Conservation (phyloP, 2,113 vertebrate species). For the Smithornis capensis region DNA sequence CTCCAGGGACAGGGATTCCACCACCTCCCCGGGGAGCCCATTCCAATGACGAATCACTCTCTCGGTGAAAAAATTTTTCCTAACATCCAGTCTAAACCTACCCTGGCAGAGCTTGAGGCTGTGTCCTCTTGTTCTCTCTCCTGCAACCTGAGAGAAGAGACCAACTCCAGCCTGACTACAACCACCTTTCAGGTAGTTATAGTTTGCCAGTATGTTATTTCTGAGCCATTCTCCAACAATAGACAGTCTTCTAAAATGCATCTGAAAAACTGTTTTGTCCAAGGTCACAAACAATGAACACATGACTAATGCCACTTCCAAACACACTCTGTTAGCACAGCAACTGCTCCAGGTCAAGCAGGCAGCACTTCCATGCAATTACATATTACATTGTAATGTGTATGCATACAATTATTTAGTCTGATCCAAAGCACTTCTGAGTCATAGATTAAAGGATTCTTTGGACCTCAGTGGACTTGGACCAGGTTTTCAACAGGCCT, state of each 20-base stretch:
- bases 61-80: no score
- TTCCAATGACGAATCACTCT: no score
- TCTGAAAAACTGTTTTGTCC: not conserved
- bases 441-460: not conserved
- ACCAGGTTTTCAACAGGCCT: not conserved
- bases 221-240: not conserved
- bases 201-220: not conserved
- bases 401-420: no score
- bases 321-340: not conserved
- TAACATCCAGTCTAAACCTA: no score
- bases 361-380: not conserved
- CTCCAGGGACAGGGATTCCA: no score
- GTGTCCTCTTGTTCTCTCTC: no score
- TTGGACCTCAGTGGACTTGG: not conserved
- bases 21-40: no score
- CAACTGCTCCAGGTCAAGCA: not conserved
- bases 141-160: no score
- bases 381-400: no score
- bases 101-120: no score
- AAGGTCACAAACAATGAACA: not conserved
- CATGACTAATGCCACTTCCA: not conserved
- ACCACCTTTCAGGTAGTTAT: no score
- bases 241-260: not conserved
- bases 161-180: no score
- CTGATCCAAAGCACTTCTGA: not conserved